phyloP scores from a whole-genome alignment of 2,888 invertebrate species.

The Cheilosia vulpina region DNA sequence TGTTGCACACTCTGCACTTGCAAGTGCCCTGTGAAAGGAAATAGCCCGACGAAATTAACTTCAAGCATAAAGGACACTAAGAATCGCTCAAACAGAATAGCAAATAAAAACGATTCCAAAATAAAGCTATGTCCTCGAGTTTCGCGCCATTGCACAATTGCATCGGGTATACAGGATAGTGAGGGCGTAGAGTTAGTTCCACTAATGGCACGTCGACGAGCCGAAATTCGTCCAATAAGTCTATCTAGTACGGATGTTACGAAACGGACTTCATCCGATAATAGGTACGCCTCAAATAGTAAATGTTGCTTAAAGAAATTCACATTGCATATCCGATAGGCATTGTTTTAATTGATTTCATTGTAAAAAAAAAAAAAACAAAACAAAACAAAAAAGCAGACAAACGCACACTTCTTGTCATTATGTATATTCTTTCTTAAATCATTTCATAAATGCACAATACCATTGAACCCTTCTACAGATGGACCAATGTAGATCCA shows the following conservation, averaged over 20 bases:
- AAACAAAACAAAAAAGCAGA: constrained; percentile 19
- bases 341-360: constrained; percentile 35
- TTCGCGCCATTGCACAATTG: constrained; percentile 67
- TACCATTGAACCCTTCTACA: constrained; percentile 76
- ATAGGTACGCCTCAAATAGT: constrained; percentile 82
- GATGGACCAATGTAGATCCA: constrained; percentile 81
- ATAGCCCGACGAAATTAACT: constrained; percentile 75
- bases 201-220: constrained; percentile 88
- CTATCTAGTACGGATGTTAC: constrained; percentile 85
- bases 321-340: constrained; percentile 82
- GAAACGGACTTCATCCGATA: constrained; percentile 82
- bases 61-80: constrained; percentile 35
- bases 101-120: constrained; percentile 67
- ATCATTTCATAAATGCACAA: constrained; percentile 64
- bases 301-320: constrained; percentile 83
- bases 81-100: constrained; percentile 10
- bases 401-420: constrained; percentile 46
- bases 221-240: constrained; percentile 85
- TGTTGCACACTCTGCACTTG: constrained; percentile 82
- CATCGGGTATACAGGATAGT: constrained; percentile 82
- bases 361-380: constrained; percentile 12
- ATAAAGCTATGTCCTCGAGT: constrained; percentile 79
- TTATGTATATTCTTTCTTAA: constrained; percentile 47
- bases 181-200: constrained; percentile 91
- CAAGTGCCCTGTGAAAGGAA: constrained; percentile 78